Conservation (phyloP, 2,888 invertebrate species). For the Habroteleia sp. region DNA sequence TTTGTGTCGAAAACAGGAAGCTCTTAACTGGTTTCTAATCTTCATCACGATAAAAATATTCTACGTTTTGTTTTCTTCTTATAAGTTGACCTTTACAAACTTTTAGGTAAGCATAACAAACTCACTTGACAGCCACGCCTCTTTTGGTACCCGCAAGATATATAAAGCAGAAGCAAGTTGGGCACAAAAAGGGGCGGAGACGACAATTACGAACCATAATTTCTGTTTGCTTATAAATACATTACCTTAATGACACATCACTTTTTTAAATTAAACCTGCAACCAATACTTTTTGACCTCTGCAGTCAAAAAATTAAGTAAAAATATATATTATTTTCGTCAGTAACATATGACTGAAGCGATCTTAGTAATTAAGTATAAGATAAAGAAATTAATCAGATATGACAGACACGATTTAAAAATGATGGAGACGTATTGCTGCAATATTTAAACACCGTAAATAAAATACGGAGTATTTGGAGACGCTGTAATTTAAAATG, state of each 20-base stretch:
- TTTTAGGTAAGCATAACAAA: slow-evolving; percentile 34
- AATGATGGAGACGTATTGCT: slow-evolving; percentile 14
- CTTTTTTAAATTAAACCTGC: slow-evolving; percentile 18
- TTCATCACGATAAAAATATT: not conserved
- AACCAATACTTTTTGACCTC: slow-evolving; percentile 20
- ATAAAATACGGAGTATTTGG: slow-evolving; percentile 1
- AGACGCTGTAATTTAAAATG: slow-evolving; percentile 27
- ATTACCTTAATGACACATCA: slow-evolving; percentile 31
- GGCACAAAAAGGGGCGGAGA: slow-evolving; percentile 37
- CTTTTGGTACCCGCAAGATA: slow-evolving; percentile 42
- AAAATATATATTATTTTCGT: not conserved
- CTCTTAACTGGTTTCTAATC: slow-evolving; percentile 2
- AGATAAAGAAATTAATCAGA: slow-evolving; percentile 21
- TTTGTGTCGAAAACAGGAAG: no score
- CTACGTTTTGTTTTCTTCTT: slow-evolving; percentile 10
- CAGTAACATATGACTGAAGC: not conserved
- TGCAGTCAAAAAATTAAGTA: not conserved
- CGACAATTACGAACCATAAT: slow-evolving; percentile 41
- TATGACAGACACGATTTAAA: slow-evolving; percentile 2
- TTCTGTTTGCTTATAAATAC: slow-evolving; percentile 47
- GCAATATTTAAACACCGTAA: slow-evolving; percentile 2
- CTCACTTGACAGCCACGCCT: slow-evolving; percentile 35
- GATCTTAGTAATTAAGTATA: slow-evolving; percentile 5
- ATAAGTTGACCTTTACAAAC: slow-evolving; percentile 20
- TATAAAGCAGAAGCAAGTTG: slow-evolving; percentile 39